A percentile compares a stretch with the other conserved stretches of the same genome.
phyloP scores from a whole-genome alignment of 2,797 vertebrate genomes.

The Galagoides demidoff region DNA sequence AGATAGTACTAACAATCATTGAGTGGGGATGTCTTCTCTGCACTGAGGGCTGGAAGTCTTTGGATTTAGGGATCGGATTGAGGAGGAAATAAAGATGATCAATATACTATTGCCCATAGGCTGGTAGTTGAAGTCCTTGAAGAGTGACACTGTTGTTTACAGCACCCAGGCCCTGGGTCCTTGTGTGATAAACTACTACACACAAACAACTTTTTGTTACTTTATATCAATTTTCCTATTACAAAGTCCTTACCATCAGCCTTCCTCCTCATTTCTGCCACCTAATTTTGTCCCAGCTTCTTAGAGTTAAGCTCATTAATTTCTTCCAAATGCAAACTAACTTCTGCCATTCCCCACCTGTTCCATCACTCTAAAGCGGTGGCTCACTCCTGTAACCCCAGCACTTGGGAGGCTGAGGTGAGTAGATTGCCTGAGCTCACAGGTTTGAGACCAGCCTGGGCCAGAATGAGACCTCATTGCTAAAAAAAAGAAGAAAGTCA shows the following conservation, averaged over 20 bases:
- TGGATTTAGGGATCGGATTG: not conserved
- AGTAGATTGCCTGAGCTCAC: too few relatives aligned
- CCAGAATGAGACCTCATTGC: too few relatives aligned
- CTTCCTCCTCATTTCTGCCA: not conserved
- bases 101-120: not conserved
- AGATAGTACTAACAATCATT: too few relatives aligned
- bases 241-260: not conserved
- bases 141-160: not conserved
- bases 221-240: not conserved
- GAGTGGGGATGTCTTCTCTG: too few relatives aligned
- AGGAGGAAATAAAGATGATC: not conserved
- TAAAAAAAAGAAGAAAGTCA: too few relatives aligned
- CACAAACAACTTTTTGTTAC: not conserved
- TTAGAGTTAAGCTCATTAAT: not conserved
- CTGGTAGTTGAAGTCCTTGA: not conserved
- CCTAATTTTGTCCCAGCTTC: not conserved
- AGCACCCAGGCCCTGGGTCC: not conserved
- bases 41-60: not conserved
- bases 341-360: not conserved
- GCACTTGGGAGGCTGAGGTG: too few relatives aligned
- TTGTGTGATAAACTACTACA: not conserved
- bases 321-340: not conserved
- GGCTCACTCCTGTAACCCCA: too few relatives aligned
- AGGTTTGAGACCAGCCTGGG: too few relatives aligned
- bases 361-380: not conserved